Conservation (phyloP, 2,888 invertebrate genomes). For the Tenthredo livida region DNA sequence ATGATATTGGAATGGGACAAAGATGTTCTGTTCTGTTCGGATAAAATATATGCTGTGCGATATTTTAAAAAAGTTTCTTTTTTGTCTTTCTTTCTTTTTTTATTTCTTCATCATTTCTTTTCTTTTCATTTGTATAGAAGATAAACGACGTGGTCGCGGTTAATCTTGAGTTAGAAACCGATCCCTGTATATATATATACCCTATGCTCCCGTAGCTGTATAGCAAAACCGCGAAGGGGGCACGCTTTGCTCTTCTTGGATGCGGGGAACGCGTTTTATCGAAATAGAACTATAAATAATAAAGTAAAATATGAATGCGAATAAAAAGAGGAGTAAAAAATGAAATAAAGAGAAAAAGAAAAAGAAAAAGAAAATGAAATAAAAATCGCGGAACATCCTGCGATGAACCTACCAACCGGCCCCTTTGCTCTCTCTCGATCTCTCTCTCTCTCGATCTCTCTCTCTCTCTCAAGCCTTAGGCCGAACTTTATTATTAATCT, state of each 20-base stretch:
- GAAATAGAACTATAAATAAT: slow-evolving; percentile 30
- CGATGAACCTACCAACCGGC: not conserved
- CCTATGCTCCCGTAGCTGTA: not conserved
- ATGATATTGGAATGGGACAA: not conserved
- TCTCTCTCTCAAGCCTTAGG: not conserved
- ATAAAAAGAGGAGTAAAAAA: not conserved
- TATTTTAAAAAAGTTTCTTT: not conserved
- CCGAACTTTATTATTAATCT: slow-evolving; percentile 41
- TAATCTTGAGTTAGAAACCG: not conserved
- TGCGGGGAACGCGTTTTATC: not conserved
- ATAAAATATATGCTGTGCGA: slow-evolving; percentile 7
- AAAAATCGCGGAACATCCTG: not conserved
- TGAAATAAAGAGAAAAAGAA: not conserved
- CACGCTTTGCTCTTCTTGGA: not conserved
- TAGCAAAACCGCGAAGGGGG: not conserved
- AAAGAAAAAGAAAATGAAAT: not conserved
- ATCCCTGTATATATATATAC: not conserved
- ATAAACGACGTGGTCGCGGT: not conserved
- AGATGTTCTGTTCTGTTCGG: not conserved
- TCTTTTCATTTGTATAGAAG: not conserved
- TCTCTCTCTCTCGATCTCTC: not conserved
- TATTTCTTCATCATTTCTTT: not conserved
- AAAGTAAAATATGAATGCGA: slow-evolving; percentile 21
- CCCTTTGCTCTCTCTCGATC: not conserved
- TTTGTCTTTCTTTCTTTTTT: not conserved